These are phyloP conservation scores for Plutomurus gul DNA, from an alignment of 1,140 invertebrate genomes.

Conservation along the genomic window DNA sequence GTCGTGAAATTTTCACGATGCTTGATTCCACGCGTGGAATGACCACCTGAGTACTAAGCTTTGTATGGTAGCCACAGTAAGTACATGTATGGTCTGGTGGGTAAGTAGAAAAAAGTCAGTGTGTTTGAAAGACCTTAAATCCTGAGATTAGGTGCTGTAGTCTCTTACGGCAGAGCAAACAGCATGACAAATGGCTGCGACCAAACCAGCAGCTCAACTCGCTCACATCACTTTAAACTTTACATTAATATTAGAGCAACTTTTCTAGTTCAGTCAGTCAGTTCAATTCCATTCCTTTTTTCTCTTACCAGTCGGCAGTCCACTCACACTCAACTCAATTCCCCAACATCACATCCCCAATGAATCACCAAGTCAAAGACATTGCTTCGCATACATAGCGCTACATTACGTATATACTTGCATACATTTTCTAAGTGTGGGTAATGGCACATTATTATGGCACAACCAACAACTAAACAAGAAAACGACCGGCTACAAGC, in stretches of 20 bases:
- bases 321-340: neutral
- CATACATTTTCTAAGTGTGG: neutral
- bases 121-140: constrained; percentile 6
- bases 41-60: too few relatives aligned
- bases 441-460: too few relatives aligned
- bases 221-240: constrained; percentile 6
- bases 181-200: constrained; percentile 4
- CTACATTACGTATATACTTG: neutral
- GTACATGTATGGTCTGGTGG: neutral
- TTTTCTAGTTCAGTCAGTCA: too few relatives aligned
- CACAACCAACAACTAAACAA: too few relatives aligned
- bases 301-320: neutral
- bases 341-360: neutral
- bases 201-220: constrained; percentile 7
- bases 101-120: neutral
- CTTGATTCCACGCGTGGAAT: too few relatives aligned
- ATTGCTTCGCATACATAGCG: neutral
- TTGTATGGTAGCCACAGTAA: neutral
- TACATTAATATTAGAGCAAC: constrained; percentile 4
- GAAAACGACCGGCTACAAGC: too few relatives aligned
- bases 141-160: constrained; percentile 3
- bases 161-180: constrained; percentile 7
- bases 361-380: neutral
- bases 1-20: too few relatives aligned
- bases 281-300: neutral